These are phyloP conservation scores for Neoseiulus cucumeris DNA, from an alignment of 1,140 invertebrate genomes.

Conservation along the genomic window DNA sequence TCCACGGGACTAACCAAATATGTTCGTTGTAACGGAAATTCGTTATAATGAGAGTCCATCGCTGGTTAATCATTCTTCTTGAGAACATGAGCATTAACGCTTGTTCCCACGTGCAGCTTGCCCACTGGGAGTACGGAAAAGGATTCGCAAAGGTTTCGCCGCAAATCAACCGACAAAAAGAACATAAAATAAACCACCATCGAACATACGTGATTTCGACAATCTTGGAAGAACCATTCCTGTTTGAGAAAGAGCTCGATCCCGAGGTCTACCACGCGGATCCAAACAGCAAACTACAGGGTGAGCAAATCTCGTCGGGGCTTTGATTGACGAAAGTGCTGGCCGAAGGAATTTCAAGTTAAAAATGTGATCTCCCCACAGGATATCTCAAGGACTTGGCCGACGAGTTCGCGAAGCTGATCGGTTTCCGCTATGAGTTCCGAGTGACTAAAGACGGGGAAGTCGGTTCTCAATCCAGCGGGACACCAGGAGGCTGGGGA, in stretches of 20 bases:
- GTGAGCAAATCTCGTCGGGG: neutral
- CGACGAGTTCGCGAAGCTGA: neutral
- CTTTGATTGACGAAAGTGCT: no score
- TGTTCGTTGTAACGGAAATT: no score
- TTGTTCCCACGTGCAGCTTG: no score
- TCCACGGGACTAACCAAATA: no score
- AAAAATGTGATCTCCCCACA: neutral
- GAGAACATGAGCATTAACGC: no score
- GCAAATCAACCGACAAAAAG: neutral
- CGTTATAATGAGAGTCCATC: no score
- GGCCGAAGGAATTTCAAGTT: no score
- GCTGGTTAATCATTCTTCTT: no score
- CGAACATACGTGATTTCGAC: slow-evolving; percentile 2
- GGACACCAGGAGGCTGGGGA: neutral
- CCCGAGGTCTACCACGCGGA: neutral
- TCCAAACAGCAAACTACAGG: neutral
- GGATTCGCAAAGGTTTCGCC: neutral
- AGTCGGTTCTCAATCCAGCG: neutral
- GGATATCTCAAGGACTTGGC: neutral
- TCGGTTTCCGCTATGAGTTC: neutral
- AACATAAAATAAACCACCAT: neutral
- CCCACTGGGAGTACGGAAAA: slow-evolving; percentile 1
- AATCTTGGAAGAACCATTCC: neutral
- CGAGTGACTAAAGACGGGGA: neutral
- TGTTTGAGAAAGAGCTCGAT: neutral